Evolutionary conservation across 2,888 invertebrate species (phyloP).

Genomic region (Tillus elongatus): DNA sequence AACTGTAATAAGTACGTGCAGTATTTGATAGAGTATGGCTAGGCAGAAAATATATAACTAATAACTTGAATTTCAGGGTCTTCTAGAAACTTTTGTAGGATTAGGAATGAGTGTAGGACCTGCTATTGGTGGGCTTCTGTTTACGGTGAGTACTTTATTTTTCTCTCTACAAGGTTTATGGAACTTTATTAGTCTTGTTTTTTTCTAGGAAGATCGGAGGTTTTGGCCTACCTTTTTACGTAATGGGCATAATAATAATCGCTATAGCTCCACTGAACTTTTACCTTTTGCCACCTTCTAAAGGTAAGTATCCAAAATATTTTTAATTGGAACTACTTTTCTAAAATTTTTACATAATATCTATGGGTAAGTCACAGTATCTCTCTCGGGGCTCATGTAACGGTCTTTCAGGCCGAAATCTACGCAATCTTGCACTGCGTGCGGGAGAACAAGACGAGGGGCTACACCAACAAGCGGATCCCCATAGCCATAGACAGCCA

Average conservation of each 20-base stretch:
- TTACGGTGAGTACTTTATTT: constrained; percentile 62
- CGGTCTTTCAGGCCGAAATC: too few relatives aligned
- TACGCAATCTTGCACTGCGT: too few relatives aligned
- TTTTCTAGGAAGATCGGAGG: constrained; percentile 66
- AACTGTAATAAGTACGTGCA: too few relatives aligned
- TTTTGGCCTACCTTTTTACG: constrained; percentile 68
- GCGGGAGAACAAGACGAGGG: too few relatives aligned
- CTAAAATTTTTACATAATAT: too few relatives aligned
- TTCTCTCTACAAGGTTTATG: constrained; percentile 8
- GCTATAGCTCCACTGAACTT: constrained; percentile 55
- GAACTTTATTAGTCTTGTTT: too few relatives aligned
- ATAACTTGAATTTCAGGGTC: constrained; percentile 50
- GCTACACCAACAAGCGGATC: too few relatives aligned
- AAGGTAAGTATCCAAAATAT: constrained; percentile 42
- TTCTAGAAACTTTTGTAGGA: constrained; percentile 69
- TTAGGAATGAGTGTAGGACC: constrained; percentile 74
- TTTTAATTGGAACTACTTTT: not conserved
- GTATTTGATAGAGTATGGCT: too few relatives aligned
- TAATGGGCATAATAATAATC: constrained; percentile 58
- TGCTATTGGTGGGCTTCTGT: constrained; percentile 65
- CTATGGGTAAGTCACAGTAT: too few relatives aligned
- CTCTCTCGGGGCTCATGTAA: too few relatives aligned
- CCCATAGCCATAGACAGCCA: too few relatives aligned
- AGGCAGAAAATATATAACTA: too few relatives aligned
- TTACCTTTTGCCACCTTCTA: constrained; percentile 50